Conservation (phyloP, 2,888 invertebrate genomes). For the Dysmachus trigonus region DNA sequence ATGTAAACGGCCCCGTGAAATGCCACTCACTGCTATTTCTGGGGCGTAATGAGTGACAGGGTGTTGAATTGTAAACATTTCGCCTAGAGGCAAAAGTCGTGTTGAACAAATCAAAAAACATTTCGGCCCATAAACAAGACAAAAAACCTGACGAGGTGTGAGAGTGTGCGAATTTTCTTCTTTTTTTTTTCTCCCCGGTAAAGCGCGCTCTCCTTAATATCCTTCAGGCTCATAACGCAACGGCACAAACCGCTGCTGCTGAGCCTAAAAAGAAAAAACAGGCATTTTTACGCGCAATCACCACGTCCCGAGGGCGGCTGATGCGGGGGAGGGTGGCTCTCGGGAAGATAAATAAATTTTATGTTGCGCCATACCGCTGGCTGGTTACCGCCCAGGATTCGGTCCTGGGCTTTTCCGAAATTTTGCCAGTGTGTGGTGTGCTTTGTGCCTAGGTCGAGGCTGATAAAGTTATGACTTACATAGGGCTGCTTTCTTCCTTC, state of each 20-base stretch:
- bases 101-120: constrained; percentile 38
- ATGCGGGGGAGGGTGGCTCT: background rate
- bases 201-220: background rate
- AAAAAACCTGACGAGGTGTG: constrained; percentile 20
- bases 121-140: constrained; percentile 34
- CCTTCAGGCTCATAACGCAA: background rate
- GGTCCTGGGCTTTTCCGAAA: background rate
- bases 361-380: background rate
- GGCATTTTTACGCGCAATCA: constrained; percentile 24
- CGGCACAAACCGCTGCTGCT: constrained; percentile 19
- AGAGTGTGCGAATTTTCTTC: constrained; percentile 10
- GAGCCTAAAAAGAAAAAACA: too few species aligned
- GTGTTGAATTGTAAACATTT: constrained; percentile 38
- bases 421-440: background rate
- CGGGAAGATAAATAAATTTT: constrained; percentile 26
- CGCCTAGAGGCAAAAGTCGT: constrained; percentile 14
- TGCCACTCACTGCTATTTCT: constrained; percentile 34
- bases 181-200: too few species aligned
- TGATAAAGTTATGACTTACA: constrained; percentile 22
- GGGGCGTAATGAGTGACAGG: constrained; percentile 31
- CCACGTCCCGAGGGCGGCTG: background rate
- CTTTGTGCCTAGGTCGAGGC: background rate
- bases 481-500: background rate
- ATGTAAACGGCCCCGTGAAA: constrained; percentile 36
- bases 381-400: background rate